These are phyloP conservation scores for Psephotus haematonotus DNA, from an alignment of 2,113 vertebrate species.

Conservation along the genomic window DNA sequence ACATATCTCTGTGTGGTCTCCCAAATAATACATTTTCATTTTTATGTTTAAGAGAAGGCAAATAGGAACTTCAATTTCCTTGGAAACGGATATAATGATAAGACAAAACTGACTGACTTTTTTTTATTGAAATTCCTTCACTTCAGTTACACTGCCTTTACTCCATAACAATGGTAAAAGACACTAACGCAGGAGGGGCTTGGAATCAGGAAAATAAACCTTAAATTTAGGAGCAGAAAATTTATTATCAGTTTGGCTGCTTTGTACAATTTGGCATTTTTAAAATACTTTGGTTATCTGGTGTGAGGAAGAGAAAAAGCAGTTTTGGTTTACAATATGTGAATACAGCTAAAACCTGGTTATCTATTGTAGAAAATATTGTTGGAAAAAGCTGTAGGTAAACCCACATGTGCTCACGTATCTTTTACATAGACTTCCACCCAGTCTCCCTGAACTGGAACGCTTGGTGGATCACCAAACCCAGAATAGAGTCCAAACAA, in stretches of 20 bases:
- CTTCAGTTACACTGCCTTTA: background rate
- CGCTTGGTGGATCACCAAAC: background rate
- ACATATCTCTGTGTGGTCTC: slow-evolving; percentile 25
- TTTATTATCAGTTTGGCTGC: background rate
- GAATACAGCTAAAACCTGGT: background rate
- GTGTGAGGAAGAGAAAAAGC: background rate
- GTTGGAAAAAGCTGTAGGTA: background rate
- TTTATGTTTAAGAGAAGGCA: background rate
- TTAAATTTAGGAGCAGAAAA: background rate
- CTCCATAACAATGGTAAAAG: background rate
- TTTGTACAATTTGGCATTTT: background rate
- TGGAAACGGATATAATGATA: background rate
- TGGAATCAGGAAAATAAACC: background rate
- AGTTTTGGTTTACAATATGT: background rate
- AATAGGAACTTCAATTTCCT: slow-evolving; percentile 3
- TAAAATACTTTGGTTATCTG: background rate
- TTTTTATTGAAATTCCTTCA: background rate
- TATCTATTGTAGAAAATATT: background rate
- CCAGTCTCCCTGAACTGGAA: background rate
- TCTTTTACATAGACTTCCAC: background rate
- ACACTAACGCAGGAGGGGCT: background rate
- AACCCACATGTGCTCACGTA: background rate
- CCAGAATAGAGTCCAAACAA: background rate
- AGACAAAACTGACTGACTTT: background rate
- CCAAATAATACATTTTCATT: slow-evolving; percentile 4